Base-by-base conservation (phyloP, 2,797 vertebrate genomes). In the Aphelocoma californica region DNA sequence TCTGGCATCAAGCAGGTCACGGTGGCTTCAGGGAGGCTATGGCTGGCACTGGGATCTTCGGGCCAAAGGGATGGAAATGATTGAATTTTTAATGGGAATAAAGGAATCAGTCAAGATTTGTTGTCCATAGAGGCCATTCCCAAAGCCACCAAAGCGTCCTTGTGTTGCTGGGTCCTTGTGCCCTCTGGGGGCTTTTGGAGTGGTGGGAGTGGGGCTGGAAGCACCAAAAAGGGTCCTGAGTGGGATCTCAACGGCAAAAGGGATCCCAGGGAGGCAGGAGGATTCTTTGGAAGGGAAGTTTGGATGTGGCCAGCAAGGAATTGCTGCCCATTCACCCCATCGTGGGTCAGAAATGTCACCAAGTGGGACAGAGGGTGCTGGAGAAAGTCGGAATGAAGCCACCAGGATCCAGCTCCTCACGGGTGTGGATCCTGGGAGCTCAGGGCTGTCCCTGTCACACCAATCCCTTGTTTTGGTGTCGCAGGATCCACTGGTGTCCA, bases 401-500 rank as follows among this genome's bases (percentile, higher is more conserved):
- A 0, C 29, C 32, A 32, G 42, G 54, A 44, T 36, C 36, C 60
- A 36, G 8, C 19, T 80, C 20, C 42, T 75, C 19, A 2, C 1
- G 2, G 14, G 1, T 29, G 7, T 47, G 51, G 8, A 13, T 69
- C 28, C 71, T 28, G 42, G 51, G 17, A 50, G 50, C 50, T 75
- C 32, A 3, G 26, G 23, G 65, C 77, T 71, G 65, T 71, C 60
- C 0, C 16, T 3, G 28, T 15, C 53, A 19, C 57, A 16, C 7
- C 6, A 1, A 65, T 17, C 21, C 16, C 32, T 17, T 3, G 25
- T 19, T 83, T 6, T 32, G 48, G 23, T 14, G 18, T 44, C 14
- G 14, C 97, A 98, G 98, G 97, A 88, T 87, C 93, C 96, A 0
- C 51, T 89, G 65, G 98, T 97, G 85, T 95, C 97, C 47, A 93